Conservation (phyloP, 2,113 vertebrate species). For the Xyrauchen texanus region DNA sequence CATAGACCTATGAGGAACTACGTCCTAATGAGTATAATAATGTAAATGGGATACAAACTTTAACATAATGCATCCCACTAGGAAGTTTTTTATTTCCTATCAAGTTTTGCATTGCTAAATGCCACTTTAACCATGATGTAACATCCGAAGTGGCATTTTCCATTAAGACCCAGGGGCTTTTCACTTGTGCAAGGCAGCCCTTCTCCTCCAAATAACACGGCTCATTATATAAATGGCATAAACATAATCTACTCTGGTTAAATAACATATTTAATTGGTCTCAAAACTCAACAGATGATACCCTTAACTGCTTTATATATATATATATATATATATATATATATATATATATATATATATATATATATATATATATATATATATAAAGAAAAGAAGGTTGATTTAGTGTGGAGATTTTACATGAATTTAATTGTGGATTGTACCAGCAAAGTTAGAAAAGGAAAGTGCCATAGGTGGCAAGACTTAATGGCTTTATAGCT, state of each 20-base stretch:
- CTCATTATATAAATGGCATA: slow-evolving; percentile 24
- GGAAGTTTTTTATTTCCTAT: not conserved
- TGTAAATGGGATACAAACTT: slow-evolving; percentile 9
- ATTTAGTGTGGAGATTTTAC: slow-evolving; percentile 17
- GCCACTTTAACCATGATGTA: not conserved
- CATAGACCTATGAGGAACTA: not conserved
- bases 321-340: too few species aligned
- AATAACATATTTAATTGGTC: slow-evolving; percentile 40
- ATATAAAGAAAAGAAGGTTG: not conserved
- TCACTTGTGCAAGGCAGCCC: not conserved
- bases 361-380: too few species aligned
- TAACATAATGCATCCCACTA: slow-evolving; percentile 3
- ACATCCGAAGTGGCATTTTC: not conserved
- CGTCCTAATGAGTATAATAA: not conserved
- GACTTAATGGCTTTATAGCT: slow-evolving; percentile 14
- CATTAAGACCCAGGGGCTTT: slow-evolving; percentile 16
- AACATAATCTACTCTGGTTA: slow-evolving; percentile 6
- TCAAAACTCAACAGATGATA: slow-evolving; percentile 29
- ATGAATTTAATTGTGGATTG: slow-evolving; percentile 9
- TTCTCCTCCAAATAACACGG: slow-evolving; percentile 16
- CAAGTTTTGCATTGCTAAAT: not conserved
- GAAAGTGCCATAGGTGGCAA: slow-evolving; percentile 14
- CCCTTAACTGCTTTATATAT: not conserved
- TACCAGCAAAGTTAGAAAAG: slow-evolving; percentile 5
- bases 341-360: too few species aligned